Percentiles rank a stretch among this genome's conserved stretches.
phyloP scores from a whole-genome alignment of 2,113 vertebrate species.

The Genyomyrus donnyi region DNA sequence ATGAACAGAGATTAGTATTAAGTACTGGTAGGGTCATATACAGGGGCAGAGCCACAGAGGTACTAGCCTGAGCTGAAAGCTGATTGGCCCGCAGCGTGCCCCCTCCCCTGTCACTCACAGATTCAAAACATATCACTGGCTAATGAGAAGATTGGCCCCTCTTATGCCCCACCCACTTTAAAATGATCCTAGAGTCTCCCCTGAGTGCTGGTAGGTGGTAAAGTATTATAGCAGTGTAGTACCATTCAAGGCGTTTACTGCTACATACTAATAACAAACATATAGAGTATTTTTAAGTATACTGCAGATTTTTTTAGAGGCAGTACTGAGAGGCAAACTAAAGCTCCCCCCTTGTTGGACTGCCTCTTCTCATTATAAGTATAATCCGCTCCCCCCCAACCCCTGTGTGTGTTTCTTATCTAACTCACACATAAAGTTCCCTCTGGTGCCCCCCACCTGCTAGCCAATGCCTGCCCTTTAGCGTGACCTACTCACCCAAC shows the following conservation, averaged over 20 bases:
- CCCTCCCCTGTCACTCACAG: background rate
- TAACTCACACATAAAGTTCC: background rate
- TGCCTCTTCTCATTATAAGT: background rate
- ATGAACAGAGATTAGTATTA: background rate
- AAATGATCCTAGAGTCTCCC: background rate
- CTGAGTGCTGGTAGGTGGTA: background rate
- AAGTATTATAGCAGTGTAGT: background rate
- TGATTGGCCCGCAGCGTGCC: background rate
- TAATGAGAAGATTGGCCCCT: background rate
- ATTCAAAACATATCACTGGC: background rate
- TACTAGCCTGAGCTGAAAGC: background rate
- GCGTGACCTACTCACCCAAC: background rate
- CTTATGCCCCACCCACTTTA: background rate
- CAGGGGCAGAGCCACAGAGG: background rate
- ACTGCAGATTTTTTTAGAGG: background rate
- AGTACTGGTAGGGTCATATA: background rate
- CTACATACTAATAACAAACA: background rate
- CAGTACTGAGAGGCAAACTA: background rate
- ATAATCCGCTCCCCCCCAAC: background rate
- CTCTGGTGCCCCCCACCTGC: background rate
- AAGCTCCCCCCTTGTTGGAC: background rate
- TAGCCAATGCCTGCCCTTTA: background rate
- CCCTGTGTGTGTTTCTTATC: background rate
- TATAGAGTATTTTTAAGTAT: background rate
- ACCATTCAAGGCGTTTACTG: background rate